These are phyloP conservation scores for Mizuhopecten yessoensis DNA, from an alignment of 1,140 invertebrate genomes.

Conservation along the genomic window DNA sequence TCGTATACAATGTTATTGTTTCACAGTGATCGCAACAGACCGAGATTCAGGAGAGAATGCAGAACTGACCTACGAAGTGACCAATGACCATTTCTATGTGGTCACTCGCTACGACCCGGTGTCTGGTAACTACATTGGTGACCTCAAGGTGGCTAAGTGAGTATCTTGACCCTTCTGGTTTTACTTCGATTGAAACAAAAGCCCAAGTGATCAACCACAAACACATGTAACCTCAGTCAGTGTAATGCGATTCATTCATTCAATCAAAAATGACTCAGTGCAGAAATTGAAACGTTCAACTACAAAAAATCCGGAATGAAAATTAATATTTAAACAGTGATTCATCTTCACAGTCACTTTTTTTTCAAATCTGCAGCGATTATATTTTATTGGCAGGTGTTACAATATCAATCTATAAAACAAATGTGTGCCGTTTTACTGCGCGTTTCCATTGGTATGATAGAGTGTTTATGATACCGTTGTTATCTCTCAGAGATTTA, in stretches of 20 bases:
- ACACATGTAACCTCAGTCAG: neutral
- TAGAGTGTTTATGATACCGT: no score
- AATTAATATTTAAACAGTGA: neutral
- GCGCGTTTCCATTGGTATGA: no score
- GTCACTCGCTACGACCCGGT: constrained; percentile 56
- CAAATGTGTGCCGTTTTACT: no score
- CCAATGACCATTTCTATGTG: constrained; percentile 69
- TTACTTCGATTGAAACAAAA: no score
- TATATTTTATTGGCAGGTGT: neutral
- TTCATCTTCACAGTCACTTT: neutral
- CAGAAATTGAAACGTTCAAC: neutral
- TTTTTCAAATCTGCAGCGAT: neutral
- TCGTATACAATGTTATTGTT: no score
- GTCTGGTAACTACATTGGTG: constrained; percentile 67
- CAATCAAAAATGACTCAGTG: constrained; percentile 24
- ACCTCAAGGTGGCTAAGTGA: constrained; percentile 74
- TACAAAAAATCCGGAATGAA: neutral
- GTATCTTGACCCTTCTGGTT: neutral
- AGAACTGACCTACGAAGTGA: constrained; percentile 71
- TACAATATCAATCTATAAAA: no score
- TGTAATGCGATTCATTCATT: neutral
- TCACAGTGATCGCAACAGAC: constrained; percentile 75
- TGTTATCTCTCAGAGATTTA: no score
- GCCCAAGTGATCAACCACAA: no score
- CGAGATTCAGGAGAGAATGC: constrained; percentile 75